Conservation (phyloP, 2,797 vertebrate genomes). For the Danio tinwini region DNA sequence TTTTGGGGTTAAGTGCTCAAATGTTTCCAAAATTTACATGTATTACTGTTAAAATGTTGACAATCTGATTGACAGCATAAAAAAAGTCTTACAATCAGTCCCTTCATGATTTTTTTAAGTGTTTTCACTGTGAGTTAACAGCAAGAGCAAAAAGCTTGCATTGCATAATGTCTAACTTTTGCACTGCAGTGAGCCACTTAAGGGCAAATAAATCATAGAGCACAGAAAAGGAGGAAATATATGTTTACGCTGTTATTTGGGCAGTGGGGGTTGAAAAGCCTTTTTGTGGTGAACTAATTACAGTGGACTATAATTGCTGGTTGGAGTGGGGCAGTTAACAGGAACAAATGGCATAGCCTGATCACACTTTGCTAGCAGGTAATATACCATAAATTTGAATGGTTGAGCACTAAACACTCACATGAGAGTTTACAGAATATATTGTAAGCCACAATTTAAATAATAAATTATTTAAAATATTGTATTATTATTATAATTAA, state of each 20-base stretch:
- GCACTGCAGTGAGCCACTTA: conserved; percentile 34
- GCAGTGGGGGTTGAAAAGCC: conserved; percentile 52
- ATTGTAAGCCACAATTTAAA: not conserved
- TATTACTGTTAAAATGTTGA: conserved; percentile 1
- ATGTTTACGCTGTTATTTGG: conserved; percentile 46
- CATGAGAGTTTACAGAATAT: not conserved
- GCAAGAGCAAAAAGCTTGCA: conserved; percentile 26
- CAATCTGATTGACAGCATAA: not conserved
- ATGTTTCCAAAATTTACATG: not conserved
- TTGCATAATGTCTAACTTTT: conserved; percentile 27
- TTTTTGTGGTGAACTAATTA: conserved; percentile 63
- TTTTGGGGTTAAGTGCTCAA: not conserved
- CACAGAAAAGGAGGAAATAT: conserved; percentile 28
- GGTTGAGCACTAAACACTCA: not conserved
- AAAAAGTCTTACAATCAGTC: not conserved
- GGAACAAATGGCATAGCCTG: conserved; percentile 27
- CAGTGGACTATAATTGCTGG: conserved; percentile 54
- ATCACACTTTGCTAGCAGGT: not conserved
- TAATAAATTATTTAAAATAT: too few relatives aligned
- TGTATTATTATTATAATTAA: too few relatives aligned
- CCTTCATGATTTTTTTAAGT: conserved; percentile 30
- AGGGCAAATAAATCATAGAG: conserved; percentile 31
- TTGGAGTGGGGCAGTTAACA: not conserved
- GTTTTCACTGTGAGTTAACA: conserved; percentile 4
- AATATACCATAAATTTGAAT: not conserved